Percentiles rank a stretch among this genome's conserved stretches.
Conservation (phyloP, 2,888 invertebrate species). For the Scrobipalpa costella region DNA sequence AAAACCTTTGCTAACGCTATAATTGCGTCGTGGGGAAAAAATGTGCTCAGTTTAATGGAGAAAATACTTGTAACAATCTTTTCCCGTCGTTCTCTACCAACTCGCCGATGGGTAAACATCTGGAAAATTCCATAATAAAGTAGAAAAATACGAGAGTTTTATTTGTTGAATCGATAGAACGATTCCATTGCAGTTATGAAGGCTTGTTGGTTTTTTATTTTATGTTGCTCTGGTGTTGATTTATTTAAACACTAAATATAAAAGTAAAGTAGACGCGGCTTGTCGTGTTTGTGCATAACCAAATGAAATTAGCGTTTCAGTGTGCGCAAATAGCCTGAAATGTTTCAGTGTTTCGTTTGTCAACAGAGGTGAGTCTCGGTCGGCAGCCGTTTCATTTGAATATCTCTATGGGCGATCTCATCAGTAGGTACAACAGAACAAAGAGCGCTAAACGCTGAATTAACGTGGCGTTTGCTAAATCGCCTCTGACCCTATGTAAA, state of each 20-base stretch:
- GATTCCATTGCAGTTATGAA: neutral
- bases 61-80: neutral
- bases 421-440: constrained; percentile 54
- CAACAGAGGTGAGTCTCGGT: constrained; percentile 51
- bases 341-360: constrained; percentile 59
- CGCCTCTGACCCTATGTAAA: constrained; percentile 67
- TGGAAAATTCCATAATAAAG: constrained; percentile 20
- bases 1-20: neutral
- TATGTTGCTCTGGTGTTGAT: neutral
- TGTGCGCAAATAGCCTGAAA: constrained; percentile 56
- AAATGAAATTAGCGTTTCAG: constrained; percentile 58
- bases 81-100: neutral
- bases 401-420: constrained; percentile 65
- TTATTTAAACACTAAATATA: neutral
- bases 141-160: neutral
- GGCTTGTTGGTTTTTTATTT: neutral
- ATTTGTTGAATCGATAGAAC: neutral
- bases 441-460: constrained; percentile 68
- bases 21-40: constrained; percentile 3
- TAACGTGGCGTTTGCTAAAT: constrained; percentile 67
- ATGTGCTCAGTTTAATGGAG: neutral
- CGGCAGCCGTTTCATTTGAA: constrained; percentile 63
- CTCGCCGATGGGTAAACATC: constrained; percentile 10
- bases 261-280: constrained; percentile 11
- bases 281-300: constrained; percentile 34